Evolutionary conservation across 2,113 vertebrate genomes (phyloP), one percentile per base, ranked within the genome.

Genomic region (Urocynchramus pylzowi): DNA sequence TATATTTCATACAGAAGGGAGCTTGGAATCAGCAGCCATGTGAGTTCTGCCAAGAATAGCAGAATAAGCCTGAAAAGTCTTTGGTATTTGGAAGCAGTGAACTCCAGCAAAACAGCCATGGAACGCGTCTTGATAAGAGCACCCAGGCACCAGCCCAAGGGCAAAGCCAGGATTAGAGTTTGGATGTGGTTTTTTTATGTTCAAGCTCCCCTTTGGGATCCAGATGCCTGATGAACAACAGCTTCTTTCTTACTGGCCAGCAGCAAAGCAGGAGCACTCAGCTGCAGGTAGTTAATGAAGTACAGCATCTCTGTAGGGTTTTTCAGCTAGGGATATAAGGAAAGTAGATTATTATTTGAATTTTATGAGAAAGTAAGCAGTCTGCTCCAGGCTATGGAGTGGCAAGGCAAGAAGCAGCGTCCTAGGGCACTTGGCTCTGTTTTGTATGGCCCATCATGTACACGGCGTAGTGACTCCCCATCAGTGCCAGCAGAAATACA

Each of bases 21-120:
- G 67, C 15, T 28, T 35, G 35, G 54, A 41, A 69, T 54, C 4
- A 6, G 54, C 47, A 77, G 59, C 27, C 69, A 65, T 69, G 52
- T n/a, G 30, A 47, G 24, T 41, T 64, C 44, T 91, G 80, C 84
- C 64, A 53, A 78, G 44, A 67, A n/a, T n/a, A 84, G 27, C 50
- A 54, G 52, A 95, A 64, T 39, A 42, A 92, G 68, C 67, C 63
- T 68, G 75, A 30, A 74, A 88, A 80, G 73, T 22, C 52, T 77
- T 37, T 70, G 83, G 27, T 50, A 84, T 95, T 74, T 91, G 80
- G 83, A 84, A 95, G 61, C 53, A 88, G 61, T n/a, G 75, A 93
- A 59, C 0, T 0, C 49, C 85, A 60, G 37, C 13, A 30, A 42
- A 78, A 74, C 0, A 0, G 27, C 57, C 45, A 26, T 8, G 39